Percentiles rank a stretch among this genome's conserved stretches.
These are phyloP conservation scores for Volucella inflata DNA, from an alignment of 2,888 invertebrate genomes.

Conservation along the genomic window DNA sequence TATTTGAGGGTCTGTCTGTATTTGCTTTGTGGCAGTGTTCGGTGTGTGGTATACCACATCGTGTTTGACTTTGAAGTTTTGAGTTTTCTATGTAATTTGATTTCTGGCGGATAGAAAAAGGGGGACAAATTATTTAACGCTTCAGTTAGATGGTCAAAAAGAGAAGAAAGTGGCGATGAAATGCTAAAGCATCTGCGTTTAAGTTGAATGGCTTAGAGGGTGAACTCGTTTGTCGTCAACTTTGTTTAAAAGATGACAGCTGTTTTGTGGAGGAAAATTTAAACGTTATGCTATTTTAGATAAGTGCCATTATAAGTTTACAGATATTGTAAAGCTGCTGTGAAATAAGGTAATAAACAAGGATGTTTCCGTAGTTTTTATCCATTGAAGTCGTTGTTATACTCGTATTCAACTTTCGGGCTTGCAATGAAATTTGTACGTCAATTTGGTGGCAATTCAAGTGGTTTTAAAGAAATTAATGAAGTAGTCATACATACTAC, in stretches of 20 bases:
- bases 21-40: constrained; percentile 3
- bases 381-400: no score
- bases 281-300: no score
- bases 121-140: constrained; percentile 45
- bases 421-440: no score
- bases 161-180: constrained; percentile 35
- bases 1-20: constrained; percentile 49
- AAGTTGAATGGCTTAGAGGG: constrained; percentile 37
- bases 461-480: no score
- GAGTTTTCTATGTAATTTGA: constrained; percentile 56
- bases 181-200: constrained; percentile 29
- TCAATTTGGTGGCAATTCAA: no score
- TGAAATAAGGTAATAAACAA: no score
- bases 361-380: no score
- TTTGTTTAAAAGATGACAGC: constrained; percentile 44
- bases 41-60: constrained; percentile 20
- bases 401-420: no score
- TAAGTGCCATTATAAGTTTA: no score
- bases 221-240: constrained; percentile 46
- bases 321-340: no score
- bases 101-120: constrained; percentile 47
- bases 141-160: constrained; percentile 25
- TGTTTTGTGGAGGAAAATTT: constrained; percentile 8
- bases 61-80: constrained; percentile 67
- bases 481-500: no score